Percentiles rank a stretch among this genome's conserved stretches.
Evolutionary conservation across 1,140 invertebrate genomes (phyloP).

Genomic region (Metopolophium dirhodum): DNA sequence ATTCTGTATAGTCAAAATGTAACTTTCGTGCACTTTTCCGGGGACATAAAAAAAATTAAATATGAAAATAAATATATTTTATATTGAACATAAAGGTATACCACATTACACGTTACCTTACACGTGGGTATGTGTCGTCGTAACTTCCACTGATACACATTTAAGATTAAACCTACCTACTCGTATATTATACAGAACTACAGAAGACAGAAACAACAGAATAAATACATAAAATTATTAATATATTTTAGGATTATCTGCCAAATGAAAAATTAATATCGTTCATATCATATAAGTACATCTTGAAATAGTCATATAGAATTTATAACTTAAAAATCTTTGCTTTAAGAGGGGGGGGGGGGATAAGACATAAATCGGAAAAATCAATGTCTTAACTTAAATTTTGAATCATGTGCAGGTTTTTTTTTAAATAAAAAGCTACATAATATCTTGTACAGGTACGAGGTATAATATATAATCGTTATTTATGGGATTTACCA

Average conservation of each 20-base stretch:
- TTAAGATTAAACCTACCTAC: neutral
- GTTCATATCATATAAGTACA: neutral
- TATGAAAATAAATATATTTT: neutral
- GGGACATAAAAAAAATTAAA: neutral
- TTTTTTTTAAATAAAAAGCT: neutral
- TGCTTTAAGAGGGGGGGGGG: neutral
- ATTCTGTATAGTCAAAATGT: neutral
- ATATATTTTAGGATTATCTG: neutral
- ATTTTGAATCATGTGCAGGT: neutral
- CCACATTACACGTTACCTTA: too few species aligned
- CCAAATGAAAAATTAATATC: neutral
- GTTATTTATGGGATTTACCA: neutral
- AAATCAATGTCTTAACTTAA: neutral
- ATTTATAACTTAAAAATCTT: neutral
- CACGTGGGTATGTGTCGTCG: neutral
- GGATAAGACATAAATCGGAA: neutral
- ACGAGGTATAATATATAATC: neutral
- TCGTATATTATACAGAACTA: neutral
- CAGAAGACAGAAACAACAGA: neutral
- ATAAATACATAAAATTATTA: neutral
- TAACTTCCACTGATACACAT: neutral
- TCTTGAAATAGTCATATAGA: neutral
- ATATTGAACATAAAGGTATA: neutral
- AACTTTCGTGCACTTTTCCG: neutral
- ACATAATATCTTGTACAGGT: neutral